A percentile compares a stretch with the other conserved stretches of the same genome.
Evolutionary conservation across 2,888 invertebrate species (phyloP).

Genomic region (Caenorhabditis uteleia): DNA sequence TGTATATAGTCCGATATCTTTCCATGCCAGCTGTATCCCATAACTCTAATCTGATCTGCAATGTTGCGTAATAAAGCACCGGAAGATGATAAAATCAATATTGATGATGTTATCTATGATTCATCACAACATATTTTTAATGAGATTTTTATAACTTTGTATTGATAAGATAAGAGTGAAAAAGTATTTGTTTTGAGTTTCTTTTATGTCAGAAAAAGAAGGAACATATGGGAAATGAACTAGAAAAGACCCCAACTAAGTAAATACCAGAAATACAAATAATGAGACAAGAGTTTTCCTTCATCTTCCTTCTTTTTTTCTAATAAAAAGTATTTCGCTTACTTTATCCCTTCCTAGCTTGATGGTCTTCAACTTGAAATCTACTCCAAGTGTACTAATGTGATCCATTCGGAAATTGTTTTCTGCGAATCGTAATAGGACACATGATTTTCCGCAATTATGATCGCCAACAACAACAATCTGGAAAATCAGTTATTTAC

Average conservation of each 20-base stretch:
- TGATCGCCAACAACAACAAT: constrained; percentile 68
- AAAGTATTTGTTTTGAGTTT: no score
- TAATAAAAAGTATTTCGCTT: background rate
- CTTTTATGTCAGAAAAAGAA: background rate
- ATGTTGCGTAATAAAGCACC: no score
- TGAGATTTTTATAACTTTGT: no score
- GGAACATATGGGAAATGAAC: background rate
- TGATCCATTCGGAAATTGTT: constrained; percentile 66
- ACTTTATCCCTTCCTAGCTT: constrained; percentile 68
- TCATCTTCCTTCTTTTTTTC: background rate
- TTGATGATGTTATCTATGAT: no score
- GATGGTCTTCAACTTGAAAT: constrained; percentile 70
- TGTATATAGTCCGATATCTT: constrained; percentile 68
- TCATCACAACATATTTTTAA: no score
- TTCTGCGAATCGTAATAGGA: constrained; percentile 68
- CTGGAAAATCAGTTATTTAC: no score
- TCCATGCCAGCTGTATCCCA: constrained; percentile 70
- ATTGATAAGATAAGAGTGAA: no score
- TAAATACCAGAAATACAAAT: no score
- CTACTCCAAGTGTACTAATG: constrained; percentile 68
- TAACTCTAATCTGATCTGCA: constrained; percentile 58
- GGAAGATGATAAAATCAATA: no score
- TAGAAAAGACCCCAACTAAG: no score
- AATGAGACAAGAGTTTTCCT: no score
- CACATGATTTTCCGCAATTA: constrained; percentile 70